Evolutionary conservation across 2,888 invertebrate species (phyloP).

Genomic region (Rhynchonema sp.): DNA sequence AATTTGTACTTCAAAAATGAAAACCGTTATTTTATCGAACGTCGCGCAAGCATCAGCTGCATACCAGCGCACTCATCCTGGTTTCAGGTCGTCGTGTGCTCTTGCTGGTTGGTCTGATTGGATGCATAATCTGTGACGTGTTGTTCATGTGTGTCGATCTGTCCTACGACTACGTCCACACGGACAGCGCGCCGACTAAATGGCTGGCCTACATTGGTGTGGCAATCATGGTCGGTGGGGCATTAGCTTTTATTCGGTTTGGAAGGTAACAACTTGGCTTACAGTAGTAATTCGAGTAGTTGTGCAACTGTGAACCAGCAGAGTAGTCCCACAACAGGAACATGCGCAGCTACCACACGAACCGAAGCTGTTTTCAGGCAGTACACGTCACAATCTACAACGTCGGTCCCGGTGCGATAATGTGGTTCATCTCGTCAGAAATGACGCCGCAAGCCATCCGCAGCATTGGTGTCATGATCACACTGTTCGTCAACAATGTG

Average conservation of each 20-base stretch:
- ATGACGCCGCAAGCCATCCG: slow-evolving; percentile 5
- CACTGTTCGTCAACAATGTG: slow-evolving; percentile 1
- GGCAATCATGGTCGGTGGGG: neutral
- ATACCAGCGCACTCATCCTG: too few species aligned
- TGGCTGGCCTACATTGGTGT: neutral
- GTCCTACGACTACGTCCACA: too few species aligned
- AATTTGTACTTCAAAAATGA: neutral
- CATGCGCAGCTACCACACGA: too few species aligned
- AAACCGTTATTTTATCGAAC: neutral
- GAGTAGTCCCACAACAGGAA: too few species aligned
- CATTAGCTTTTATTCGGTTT: too few species aligned
- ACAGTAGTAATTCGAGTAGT: too few species aligned
- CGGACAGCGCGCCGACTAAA: too few species aligned
- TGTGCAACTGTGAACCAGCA: too few species aligned
- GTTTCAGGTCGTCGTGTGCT: neutral
- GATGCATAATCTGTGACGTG: neutral
- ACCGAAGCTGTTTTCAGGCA: too few species aligned
- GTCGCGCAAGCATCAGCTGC: neutral
- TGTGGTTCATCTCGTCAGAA: slow-evolving; percentile 6
- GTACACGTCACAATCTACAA: slow-evolving; percentile 6
- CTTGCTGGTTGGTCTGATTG: neutral
- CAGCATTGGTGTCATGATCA: slow-evolving; percentile 1
- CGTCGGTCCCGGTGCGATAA: slow-evolving; percentile 7
- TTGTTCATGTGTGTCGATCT: neutral
- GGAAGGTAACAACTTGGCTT: too few species aligned